Evolutionary conservation across 92 coral and sea anemone species (phyloP).

Genomic region (Phymanthus crucifer): DNA sequence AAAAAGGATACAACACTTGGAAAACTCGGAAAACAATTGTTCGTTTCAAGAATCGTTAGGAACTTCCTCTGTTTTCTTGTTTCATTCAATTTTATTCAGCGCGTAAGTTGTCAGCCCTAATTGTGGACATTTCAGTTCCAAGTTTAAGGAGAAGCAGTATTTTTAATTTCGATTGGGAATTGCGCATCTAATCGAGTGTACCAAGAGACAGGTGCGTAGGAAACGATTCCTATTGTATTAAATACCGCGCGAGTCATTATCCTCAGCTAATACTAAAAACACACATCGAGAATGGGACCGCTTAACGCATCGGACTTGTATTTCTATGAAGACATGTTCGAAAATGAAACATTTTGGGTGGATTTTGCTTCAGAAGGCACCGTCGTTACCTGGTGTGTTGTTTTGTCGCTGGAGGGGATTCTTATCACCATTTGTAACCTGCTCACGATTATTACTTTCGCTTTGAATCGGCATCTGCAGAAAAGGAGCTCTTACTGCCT

Average conservation of each 20-base stretch:
- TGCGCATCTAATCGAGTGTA: background rate
- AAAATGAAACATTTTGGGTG: background rate
- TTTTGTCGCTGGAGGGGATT: conserved; percentile 6
- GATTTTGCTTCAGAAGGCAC: background rate
- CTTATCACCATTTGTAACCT: conserved; percentile 29
- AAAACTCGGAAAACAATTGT: too few species aligned
- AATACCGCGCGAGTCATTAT: background rate
- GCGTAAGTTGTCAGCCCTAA: background rate
- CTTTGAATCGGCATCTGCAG: conserved; percentile 14
- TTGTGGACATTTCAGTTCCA: background rate
- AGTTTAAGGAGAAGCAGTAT: background rate
- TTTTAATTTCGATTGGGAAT: background rate
- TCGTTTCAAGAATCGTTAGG: too few species aligned
- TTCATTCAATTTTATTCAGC: background rate
- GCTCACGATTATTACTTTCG: conserved; percentile 29
- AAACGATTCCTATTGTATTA: background rate
- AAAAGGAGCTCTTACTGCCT: conserved; percentile 31
- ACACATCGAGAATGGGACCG: background rate
- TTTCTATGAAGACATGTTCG: background rate
- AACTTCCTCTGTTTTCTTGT: background rate
- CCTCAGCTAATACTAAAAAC: background rate
- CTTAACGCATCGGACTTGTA: background rate
- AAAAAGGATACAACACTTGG: too few species aligned
- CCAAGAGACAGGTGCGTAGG: background rate
- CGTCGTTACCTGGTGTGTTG: conserved; percentile 17